A percentile compares a stretch with the other conserved stretches of the same genome.
Conservation (phyloP, 2,113 vertebrate species). For the Centrocercus urophasianus region DNA sequence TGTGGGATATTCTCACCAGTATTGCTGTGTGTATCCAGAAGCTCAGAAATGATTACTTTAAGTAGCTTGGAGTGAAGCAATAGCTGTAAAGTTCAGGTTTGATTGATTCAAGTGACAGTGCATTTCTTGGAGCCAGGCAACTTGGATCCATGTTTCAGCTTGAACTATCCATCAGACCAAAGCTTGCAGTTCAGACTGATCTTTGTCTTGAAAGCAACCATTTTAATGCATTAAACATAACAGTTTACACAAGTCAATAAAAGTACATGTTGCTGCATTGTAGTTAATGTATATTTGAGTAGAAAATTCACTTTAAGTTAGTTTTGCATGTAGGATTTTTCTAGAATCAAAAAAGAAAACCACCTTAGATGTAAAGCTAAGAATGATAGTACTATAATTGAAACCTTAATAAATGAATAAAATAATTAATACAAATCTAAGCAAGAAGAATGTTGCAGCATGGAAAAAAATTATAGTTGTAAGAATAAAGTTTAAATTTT, state of each 20-base stretch:
- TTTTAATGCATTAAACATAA: background rate
- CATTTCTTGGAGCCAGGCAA: background rate
- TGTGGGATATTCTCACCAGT: background rate
- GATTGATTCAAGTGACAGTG: background rate
- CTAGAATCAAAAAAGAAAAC: background rate
- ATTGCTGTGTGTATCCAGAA: background rate
- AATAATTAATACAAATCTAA: background rate
- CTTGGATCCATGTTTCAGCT: background rate
- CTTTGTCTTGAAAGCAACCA: background rate
- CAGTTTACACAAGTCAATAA: background rate
- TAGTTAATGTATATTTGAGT: background rate
- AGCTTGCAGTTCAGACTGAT: background rate
- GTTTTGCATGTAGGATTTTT: background rate
- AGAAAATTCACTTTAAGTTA: background rate
- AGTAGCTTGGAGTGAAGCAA: background rate
- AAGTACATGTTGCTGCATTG: background rate
- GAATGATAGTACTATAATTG: background rate
- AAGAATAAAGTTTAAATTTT: background rate
- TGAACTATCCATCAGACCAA: background rate
- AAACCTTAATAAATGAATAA: background rate
- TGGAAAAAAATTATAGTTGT: background rate
- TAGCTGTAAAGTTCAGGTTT: background rate
- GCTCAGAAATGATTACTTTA: background rate
- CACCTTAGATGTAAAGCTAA: background rate
- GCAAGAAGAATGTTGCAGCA: accelerated